These are phyloP conservation scores for Eremobia ochroleuca DNA, from an alignment of 2,888 invertebrate genomes.

Conservation along the genomic window DNA sequence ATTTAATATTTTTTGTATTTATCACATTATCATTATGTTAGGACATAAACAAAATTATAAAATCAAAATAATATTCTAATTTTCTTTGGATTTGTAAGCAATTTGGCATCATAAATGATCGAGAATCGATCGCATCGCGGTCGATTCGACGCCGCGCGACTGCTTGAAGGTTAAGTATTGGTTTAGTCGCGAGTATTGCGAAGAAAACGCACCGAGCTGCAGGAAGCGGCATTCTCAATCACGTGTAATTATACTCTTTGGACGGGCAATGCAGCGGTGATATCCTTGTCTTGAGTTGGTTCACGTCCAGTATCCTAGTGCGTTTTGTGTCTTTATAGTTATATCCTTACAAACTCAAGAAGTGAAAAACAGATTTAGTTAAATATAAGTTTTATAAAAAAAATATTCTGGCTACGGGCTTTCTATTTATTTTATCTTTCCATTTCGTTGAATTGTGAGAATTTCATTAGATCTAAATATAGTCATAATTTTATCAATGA, in stretches of 20 bases:
- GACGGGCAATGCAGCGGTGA: not conserved
- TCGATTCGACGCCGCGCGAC: no score
- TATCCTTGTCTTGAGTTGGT: not conserved
- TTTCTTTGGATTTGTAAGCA: no score
- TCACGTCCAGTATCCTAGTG: not conserved
- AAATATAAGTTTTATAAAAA: constrained; percentile 1
- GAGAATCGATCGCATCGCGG: no score
- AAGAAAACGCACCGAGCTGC: constrained; percentile 1
- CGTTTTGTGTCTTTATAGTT: not conserved
- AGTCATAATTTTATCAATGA: constrained; percentile 25
- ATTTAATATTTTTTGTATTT: no score
- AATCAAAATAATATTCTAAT: no score
- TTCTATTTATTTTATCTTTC: no score
- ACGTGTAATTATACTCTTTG: not conserved
- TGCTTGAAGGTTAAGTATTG: no score
- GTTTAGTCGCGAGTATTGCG: not conserved
- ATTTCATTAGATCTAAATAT: constrained; percentile 19
- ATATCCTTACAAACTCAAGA: not conserved
- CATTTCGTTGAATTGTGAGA: constrained; percentile 28
- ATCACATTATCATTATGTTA: no score
- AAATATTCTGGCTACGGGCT: not conserved
- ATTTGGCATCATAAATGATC: no score
- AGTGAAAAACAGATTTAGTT: not conserved
- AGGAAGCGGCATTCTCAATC: constrained; percentile 14
- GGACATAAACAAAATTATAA: no score